Evolutionary conservation across 2,113 vertebrate genomes (phyloP).

Genomic region (Xenotilapia leptura): DNA sequence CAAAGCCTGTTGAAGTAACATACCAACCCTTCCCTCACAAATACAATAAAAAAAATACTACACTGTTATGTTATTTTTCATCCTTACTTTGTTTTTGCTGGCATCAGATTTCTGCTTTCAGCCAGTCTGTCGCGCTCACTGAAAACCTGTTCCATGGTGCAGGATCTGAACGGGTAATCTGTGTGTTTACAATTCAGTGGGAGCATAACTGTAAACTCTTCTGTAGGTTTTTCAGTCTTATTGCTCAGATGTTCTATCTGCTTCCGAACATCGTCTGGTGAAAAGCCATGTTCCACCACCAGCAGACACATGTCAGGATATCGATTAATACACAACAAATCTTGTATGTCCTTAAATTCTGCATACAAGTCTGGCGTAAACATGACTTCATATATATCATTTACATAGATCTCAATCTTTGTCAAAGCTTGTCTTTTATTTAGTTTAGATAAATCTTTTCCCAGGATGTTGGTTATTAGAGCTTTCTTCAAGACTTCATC

Average conservation of each 20-base stretch:
- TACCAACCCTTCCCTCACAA: no score
- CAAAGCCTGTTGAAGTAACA: no score
- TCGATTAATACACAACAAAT: background rate
- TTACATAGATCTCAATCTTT: background rate
- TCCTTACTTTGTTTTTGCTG: accelerated
- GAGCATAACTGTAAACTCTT: background rate
- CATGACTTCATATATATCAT: background rate
- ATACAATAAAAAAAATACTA: background rate
- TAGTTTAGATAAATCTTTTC: background rate
- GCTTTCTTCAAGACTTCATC: background rate
- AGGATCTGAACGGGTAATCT: accelerated
- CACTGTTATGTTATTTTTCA: background rate
- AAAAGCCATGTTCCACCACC: no score
- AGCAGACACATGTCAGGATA: no score
- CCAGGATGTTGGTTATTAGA: background rate
- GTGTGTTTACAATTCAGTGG: accelerated
- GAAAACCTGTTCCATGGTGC: background rate
- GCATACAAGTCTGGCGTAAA: background rate
- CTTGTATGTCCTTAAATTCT: background rate
- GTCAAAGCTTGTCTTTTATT: background rate
- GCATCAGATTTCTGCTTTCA: background rate
- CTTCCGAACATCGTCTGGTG: no score
- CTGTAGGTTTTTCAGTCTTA: background rate
- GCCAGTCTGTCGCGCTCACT: accelerated
- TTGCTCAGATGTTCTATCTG: no score